These are phyloP conservation scores for Cichlasoma orientale DNA, from an alignment of 2,797 vertebrate species.

Conservation along the genomic window DNA sequence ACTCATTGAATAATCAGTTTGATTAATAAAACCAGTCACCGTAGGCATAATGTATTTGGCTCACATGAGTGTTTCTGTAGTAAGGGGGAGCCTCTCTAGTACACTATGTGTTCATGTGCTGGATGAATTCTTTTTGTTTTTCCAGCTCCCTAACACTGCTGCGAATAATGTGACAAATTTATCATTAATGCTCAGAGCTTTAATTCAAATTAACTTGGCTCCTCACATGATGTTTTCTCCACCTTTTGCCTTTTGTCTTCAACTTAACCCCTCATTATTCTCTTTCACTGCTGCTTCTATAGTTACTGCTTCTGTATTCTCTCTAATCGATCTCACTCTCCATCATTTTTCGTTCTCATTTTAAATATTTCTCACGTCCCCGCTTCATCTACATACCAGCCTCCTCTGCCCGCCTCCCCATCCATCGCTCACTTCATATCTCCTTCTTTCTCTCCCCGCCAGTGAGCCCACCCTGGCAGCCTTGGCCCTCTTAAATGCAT, in stretches of 20 bases:
- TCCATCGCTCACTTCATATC: conserved; percentile 62
- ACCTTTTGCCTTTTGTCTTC: conserved; percentile 46
- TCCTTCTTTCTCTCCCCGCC: conserved; percentile 59
- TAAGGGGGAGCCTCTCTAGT: conserved; percentile 17
- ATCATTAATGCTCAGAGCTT: conserved; percentile 53
- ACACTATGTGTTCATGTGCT: conserved; percentile 15
- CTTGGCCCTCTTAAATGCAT: conserved; percentile 83
- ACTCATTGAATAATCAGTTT: conserved; percentile 74
- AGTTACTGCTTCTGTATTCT: conserved; percentile 43
- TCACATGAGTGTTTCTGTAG: conserved; percentile 36
- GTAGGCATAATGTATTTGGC: conserved; percentile 57
- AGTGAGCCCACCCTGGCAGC: conserved; percentile 73
- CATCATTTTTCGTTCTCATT: conserved; percentile 47
- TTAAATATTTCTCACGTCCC: conserved; percentile 64
- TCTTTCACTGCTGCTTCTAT: conserved; percentile 25
- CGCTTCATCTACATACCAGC: conserved; percentile 61
- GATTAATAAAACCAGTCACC: conserved; percentile 71
- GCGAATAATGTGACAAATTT: conserved; percentile 54
- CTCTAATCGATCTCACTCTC: conserved; percentile 39
- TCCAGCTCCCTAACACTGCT: conserved; percentile 32
- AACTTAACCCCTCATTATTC: conserved; percentile 30
- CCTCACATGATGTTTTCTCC: conserved; percentile 45
- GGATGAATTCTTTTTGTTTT: conserved; percentile 37
- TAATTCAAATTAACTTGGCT: conserved; percentile 64
- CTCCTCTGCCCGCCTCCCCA: conserved; percentile 53